A percentile compares a stretch with the other conserved stretches of the same genome.
phyloP scores from a whole-genome alignment of 2,888 invertebrate genomes.

The Nasonovia ribisnigri region DNA sequence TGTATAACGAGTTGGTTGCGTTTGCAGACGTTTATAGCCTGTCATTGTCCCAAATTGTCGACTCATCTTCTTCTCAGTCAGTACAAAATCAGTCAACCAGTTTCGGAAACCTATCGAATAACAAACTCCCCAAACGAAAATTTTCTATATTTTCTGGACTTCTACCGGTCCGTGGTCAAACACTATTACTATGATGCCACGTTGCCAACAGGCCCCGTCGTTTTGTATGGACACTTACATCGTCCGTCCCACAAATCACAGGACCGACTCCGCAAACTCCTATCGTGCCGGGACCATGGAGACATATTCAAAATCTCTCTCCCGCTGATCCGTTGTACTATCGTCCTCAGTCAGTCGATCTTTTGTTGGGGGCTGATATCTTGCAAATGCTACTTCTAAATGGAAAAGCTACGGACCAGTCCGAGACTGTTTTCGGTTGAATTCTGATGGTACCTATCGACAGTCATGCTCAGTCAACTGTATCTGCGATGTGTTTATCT shows the following conservation, averaged over 20 bases:
- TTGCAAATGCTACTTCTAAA: neutral
- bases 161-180: neutral
- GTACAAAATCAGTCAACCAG: no score
- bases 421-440: conserved; percentile 17
- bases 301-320: neutral
- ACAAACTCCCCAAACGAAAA: no score
- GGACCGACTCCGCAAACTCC: neutral
- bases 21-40: no score
- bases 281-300: neutral
- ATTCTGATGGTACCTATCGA: neutral
- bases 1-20: no score
- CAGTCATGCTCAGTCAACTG: neutral
- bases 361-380: neutral
- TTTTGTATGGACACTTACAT: neutral
- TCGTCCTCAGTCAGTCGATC: neutral
- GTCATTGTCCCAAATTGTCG: no score
- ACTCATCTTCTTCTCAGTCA: no score
- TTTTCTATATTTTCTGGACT: no score
- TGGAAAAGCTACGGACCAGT: neutral
- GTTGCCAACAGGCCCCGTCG: neutral
- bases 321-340: neutral
- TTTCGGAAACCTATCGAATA: no score
- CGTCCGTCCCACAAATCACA: conserved; percentile 4
- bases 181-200: neutral
- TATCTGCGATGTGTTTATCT: neutral